phyloP scores from a whole-genome alignment of 2,888 invertebrate genomes.

The Malachius bipustulatus region DNA sequence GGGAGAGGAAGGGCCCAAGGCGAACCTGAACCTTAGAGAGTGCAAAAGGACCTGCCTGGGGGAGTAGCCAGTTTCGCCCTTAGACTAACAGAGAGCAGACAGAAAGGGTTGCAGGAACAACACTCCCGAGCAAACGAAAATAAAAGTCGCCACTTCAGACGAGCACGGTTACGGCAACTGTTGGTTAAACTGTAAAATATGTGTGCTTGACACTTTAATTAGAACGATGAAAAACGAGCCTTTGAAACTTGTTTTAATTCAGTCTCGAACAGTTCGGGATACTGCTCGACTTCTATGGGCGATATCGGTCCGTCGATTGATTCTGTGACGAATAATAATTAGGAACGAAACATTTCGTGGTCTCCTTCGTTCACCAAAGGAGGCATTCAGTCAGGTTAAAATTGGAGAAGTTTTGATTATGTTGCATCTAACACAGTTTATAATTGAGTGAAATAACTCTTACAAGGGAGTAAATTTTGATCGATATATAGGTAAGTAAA shows the following conservation, averaged over 20 bases:
- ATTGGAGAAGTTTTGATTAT: too few relatives aligned
- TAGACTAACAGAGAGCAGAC: not conserved
- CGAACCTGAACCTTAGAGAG: not conserved
- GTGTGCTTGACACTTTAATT: constrained; percentile 35
- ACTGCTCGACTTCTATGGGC: too few relatives aligned
- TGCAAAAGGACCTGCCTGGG: too few relatives aligned
- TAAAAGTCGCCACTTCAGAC: constrained; percentile 17
- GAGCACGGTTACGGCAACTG: constrained; percentile 20
- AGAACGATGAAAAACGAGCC: constrained; percentile 34
- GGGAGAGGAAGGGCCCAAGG: not conserved
- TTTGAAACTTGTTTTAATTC: constrained; percentile 35
- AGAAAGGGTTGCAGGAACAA: constrained; percentile 20
- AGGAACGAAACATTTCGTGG: too few relatives aligned
- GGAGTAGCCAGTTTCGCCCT: not conserved
- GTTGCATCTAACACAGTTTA: too few relatives aligned
- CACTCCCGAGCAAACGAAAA: constrained; percentile 19
- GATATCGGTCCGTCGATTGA: too few relatives aligned
- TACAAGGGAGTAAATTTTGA: too few relatives aligned
- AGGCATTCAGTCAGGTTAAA: too few relatives aligned
- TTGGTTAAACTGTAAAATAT: constrained; percentile 22
- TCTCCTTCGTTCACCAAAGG: too few relatives aligned
- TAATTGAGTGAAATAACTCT: too few relatives aligned
- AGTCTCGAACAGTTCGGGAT: constrained; percentile 26
- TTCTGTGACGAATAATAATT: too few relatives aligned
- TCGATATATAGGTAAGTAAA: too few relatives aligned